phyloP scores from a whole-genome alignment of 2,113 vertebrate species.

The Patagioenas fasciata region DNA sequence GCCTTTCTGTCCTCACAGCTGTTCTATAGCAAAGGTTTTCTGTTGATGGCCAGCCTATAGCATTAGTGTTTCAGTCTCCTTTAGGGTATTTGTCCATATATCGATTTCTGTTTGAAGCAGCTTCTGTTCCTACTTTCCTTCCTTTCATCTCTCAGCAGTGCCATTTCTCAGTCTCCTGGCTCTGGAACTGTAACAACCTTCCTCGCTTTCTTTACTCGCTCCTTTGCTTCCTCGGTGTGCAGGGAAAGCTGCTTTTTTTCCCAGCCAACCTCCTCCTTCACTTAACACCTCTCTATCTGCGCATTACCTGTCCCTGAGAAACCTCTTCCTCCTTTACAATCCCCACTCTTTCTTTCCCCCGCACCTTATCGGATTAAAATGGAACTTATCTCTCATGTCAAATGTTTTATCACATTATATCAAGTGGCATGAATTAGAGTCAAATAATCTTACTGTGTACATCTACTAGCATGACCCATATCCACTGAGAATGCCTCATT shows the following conservation, averaged over 20 bases:
- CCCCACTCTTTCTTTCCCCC: conserved; percentile 79
- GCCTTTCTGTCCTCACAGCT: conserved; percentile 58
- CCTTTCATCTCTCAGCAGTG: conserved; percentile 66
- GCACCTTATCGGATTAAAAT: conserved; percentile 84
- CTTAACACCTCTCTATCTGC: conserved; percentile 36
- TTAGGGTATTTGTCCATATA: conserved; percentile 70
- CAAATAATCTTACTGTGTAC: conserved; percentile 99
- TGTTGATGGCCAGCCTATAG: conserved; percentile 62
- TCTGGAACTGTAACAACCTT: conserved; percentile 58
- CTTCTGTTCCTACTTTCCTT: conserved; percentile 72
- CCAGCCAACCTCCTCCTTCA: conserved; percentile 50
- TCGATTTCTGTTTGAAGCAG: conserved; percentile 70
- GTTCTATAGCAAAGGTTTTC: conserved; percentile 59
- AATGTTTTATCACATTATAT: conserved; percentile 99
- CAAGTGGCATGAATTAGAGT: conserved; percentile 99
- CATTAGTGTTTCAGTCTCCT: conserved; percentile 72
- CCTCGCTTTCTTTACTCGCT: conserved; percentile 70
- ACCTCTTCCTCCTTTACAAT: conserved; percentile 64
- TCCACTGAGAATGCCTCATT: conserved; percentile 92
- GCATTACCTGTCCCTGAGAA: conserved; percentile 55
- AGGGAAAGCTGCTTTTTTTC: conserved; percentile 65
- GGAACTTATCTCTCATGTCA: conserved; percentile 99
- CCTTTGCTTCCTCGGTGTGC: conserved; percentile 75
- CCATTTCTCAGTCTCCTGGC: conserved; percentile 73
- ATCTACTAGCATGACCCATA: conserved; percentile 99